Conservation (phyloP, 1,140 invertebrate genomes). For the Rhopalosiphum maidis region DNA sequence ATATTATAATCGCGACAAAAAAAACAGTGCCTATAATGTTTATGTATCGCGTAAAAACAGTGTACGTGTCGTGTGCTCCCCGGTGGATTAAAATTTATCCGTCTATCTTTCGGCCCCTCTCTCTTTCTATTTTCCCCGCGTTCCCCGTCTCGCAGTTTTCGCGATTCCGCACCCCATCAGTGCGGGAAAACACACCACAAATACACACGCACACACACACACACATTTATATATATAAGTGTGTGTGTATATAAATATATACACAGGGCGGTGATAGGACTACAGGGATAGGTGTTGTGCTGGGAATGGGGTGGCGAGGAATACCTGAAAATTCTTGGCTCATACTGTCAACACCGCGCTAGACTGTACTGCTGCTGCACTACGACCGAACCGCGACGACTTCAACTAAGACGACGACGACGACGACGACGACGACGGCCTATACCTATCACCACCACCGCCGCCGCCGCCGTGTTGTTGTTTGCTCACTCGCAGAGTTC, state of each 20-base stretch:
- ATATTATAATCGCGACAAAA: no score
- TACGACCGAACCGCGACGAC: not conserved
- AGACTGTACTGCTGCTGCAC: not conserved
- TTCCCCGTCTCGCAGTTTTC: no score
- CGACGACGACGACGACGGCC: not conserved
- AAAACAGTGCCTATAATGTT: no score
- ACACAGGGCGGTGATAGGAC: no score
- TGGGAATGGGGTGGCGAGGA: not conserved
- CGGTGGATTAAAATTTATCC: no score
- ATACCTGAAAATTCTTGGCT: conserved; percentile 44
- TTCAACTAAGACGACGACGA: not conserved
- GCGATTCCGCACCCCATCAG: not conserved
- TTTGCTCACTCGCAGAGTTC: not conserved
- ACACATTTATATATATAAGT: no score
- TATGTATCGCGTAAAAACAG: no score
- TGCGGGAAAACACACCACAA: not conserved
- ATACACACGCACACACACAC: no score
- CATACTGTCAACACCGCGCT: conserved; percentile 6
- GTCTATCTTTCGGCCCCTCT: no score
- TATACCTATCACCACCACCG: not conserved
- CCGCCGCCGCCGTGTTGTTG: not conserved
- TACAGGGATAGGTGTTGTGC: not conserved
- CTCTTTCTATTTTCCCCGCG: no score
- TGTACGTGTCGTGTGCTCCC: no score
- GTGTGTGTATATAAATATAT: no score